phyloP scores from a whole-genome alignment of 2,888 invertebrate species.

The Melolontha melolontha region DNA sequence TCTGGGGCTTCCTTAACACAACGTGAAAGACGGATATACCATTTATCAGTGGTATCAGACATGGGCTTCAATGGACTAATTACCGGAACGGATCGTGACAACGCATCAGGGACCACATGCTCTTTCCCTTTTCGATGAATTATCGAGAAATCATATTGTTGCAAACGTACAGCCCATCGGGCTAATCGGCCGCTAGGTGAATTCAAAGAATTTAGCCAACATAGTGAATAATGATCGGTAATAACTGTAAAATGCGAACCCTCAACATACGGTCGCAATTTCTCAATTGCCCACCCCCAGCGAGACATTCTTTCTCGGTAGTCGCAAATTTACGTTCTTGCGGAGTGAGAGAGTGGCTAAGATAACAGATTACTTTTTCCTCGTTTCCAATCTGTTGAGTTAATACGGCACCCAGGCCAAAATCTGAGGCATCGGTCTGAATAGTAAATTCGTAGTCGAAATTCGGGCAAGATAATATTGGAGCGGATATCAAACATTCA shows the following conservation, averaged over 20 bases:
- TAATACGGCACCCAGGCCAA: slow-evolving; percentile 49
- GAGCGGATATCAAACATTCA: not conserved
- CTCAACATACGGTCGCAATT: too few relatives aligned
- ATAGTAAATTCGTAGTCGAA: slow-evolving; percentile 44
- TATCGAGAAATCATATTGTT: slow-evolving; percentile 3
- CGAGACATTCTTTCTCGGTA: too few relatives aligned
- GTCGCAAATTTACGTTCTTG: slow-evolving; percentile 39
- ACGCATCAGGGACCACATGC: too few relatives aligned
- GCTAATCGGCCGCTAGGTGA: too few relatives aligned
- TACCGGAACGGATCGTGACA: too few relatives aligned
- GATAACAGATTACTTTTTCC: slow-evolving; percentile 46
- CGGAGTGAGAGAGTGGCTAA: slow-evolving; percentile 43
- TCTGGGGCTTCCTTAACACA: too few relatives aligned
- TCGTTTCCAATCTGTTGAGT: slow-evolving; percentile 43
- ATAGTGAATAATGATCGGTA: too few relatives aligned
- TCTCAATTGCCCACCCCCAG: too few relatives aligned
- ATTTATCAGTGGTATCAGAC: slow-evolving; percentile 8
- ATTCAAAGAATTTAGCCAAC: too few relatives aligned
- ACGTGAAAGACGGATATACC: slow-evolving; percentile 3
- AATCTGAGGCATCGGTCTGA: slow-evolving; percentile 50
- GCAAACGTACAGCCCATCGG: not conserved
- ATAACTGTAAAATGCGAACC: too few relatives aligned
- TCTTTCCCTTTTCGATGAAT: slow-evolving; percentile 7
- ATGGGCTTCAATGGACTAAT: not conserved
- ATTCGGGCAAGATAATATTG: slow-evolving; percentile 40